phyloP scores from a whole-genome alignment of 2,797 vertebrate species.

The Limnodromus scolopaceus region DNA sequence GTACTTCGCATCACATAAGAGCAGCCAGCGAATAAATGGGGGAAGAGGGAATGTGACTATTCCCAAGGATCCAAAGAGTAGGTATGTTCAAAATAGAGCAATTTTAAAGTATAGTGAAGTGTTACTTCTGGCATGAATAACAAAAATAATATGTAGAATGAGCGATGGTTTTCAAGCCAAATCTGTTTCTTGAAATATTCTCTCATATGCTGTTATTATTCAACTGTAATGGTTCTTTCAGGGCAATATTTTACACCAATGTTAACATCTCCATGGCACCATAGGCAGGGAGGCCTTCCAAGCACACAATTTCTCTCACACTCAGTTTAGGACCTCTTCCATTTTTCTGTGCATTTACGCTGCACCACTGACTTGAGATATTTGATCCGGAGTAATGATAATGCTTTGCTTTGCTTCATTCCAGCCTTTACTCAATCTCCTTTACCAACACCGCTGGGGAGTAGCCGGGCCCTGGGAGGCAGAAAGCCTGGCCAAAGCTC shows the following conservation, averaged over 20 bases:
- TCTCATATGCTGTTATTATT: constrained; percentile 5
- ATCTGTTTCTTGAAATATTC: constrained; percentile 17
- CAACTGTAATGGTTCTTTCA: constrained; percentile 16
- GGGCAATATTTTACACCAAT: neutral
- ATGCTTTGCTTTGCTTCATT: neutral
- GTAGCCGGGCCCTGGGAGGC: neutral
- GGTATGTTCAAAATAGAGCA: neutral
- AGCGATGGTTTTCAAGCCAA: constrained; percentile 23
- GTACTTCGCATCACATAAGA: neutral
- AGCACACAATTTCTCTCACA: neutral
- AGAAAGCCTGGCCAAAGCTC: neutral
- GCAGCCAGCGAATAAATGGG: neutral
- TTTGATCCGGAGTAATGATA: neutral
- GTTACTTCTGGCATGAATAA: neutral
- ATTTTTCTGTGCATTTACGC: neutral
- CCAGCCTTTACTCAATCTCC: neutral
- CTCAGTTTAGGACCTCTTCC: neutral
- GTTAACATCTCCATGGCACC: constrained; percentile 1
- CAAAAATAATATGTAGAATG: constrained; percentile 7
- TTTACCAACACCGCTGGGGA: neutral
- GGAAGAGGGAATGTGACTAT: neutral
- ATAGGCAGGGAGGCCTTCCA: neutral
- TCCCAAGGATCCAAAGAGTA: neutral
- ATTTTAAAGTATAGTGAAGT: constrained; percentile 6
- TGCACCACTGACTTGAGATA: neutral